phyloP scores from a whole-genome alignment of 2,797 vertebrate genomes.

The Myotis pilosus region DNA sequence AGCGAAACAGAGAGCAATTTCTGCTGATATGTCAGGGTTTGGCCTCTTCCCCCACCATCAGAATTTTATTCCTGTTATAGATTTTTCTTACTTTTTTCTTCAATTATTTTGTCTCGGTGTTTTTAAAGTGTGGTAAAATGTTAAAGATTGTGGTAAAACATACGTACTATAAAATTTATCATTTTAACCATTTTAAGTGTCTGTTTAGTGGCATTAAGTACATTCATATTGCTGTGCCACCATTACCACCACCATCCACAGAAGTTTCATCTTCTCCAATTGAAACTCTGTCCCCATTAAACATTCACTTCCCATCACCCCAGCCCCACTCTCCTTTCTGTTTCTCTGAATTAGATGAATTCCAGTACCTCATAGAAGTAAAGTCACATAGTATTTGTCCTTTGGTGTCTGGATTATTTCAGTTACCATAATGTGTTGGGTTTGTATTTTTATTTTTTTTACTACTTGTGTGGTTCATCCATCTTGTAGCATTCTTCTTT shows the following conservation, averaged over 20 bases:
- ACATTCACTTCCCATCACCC: not conserved
- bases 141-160: not conserved
- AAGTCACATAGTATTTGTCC: not conserved
- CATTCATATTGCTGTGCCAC: too few species aligned
- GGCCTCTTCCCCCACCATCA: not conserved
- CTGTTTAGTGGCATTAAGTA: not conserved
- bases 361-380: not conserved
- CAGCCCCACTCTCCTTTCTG: not conserved
- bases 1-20: not conserved
- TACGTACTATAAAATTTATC: not conserved
- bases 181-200: not conserved
- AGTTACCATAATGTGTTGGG: not conserved
- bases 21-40: not conserved
- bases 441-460: not conserved
- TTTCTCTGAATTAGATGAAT: not conserved
- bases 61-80: not conserved
- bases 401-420: not conserved
- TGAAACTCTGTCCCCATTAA: not conserved
- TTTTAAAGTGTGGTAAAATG: not conserved
- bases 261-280: not conserved
- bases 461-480: not conserved
- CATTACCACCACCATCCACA: not conserved
- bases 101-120: not conserved
- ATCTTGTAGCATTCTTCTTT: not conserved
- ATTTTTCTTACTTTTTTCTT: not conserved